Evolutionary conservation across 2,888 invertebrate genomes (phyloP), one percentile per base, ranked within the genome.

Genomic region (Taphrorychus bicolor): DNA sequence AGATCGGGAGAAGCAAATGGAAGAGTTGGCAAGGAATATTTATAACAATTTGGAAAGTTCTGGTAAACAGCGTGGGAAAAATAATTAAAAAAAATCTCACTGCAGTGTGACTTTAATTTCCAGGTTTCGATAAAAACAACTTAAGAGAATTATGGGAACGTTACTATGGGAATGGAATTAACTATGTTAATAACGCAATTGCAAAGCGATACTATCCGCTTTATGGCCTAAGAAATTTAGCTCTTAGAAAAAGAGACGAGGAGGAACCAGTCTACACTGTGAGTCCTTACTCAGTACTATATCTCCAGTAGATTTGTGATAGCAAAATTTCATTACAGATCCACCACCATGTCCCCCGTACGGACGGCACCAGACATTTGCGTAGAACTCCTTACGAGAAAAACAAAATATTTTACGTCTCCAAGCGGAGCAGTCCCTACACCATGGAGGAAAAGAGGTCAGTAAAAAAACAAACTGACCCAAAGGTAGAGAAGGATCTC

Each of bases 401-500:
- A 3, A 70, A 72, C 16, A 90, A 90, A 81, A 85, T 88, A 2
- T 90, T 89, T 75, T 89, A 89, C 0, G 88, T 91, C 0, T 82
- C 87, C 2, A 91, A 91, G 78, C 84, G 91, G 1, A 90, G 90
- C 56, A 87, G 77, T 61, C 70, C 73, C 57, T 72, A 72, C 40
- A 63, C 66, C 5, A 67, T 69, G 3, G 74, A 76, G 45, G 72
- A 79, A 66, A 80, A 80, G 72, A 74, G 78, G 64, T 74, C 79
- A 16, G 72, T 74, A n/a, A 75, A 76, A 69, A 75, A 74, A 65
- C 75, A 75, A 54, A 91, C 90, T 1, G 90, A 91, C 76, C 91
- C 91, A 1, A 88, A 87, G 78, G 87, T 91, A 9, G 87, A 88
- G 22, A 86, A 88, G 77, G 91, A 91, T 75, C 80, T 91, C 45